Base-by-base conservation (phyloP, 23 tunicate species). In the Pegea sp. region DNA sequence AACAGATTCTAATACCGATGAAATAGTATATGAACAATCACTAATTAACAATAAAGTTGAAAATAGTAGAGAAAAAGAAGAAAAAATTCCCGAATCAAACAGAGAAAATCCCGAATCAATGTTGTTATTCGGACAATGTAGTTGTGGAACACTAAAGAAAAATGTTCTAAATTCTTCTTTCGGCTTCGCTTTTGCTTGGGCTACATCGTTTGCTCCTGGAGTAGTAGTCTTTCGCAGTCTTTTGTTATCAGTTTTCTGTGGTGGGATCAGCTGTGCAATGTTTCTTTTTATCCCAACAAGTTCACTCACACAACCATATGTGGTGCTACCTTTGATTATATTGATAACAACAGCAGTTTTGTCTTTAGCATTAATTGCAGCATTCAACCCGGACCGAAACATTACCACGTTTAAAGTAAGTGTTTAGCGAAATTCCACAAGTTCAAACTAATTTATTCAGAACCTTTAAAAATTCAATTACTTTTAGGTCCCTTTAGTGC, bases 401-500 rank as follows among this genome's bases (percentile, higher is more conserved):
- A 75, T 75, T 29, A 68, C 42, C 26, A 59, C 87, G 4, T 75
- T 54, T 44, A 67, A 60, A 59, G 87, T 75, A 48, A 52, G 64
- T 76, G 22, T 61, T 38, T 16, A 38, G 11, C 11, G 16, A 38
- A 38, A 38, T 8, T 11, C 46, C 11, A 38, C 46, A 38, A 38
- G 16, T 38, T 8, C 11, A 8, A 16, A 8, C 13, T 38, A 38
- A 8, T 38, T 38, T 38, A 8, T 38, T 38, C 46, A 38, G 16
- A 38, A 8, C 13, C 46, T 38, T n/a, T n/a, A n/a, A n/a, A n/a
- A n/a, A n/a, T n/a, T n/a, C n/a, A n/a, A 7, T 0, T 58, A 61
- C 32, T 53, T 42, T 19, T 32, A 84, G 95, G 95, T 84, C 44
- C 95, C 95, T 3, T 52, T 58, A 13, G 95, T 84, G 7, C 95